Evolutionary conservation across 2,797 vertebrate species (phyloP).

Genomic region (Tolypeutes matacus): DNA sequence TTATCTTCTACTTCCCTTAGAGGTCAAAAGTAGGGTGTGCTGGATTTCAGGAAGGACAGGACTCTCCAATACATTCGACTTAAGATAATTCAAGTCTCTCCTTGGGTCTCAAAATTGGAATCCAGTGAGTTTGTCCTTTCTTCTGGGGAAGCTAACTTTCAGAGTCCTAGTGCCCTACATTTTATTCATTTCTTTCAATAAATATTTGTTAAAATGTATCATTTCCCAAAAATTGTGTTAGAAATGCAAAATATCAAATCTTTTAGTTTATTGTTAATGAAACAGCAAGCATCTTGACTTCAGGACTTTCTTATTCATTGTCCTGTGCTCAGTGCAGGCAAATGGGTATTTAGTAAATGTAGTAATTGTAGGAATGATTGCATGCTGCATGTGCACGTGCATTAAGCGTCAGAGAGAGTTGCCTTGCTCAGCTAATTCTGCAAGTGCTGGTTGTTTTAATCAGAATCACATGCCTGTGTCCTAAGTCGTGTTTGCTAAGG

Average conservation of each 20-base stretch:
- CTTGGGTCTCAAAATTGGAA: constrained; percentile 32
- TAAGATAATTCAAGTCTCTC: neutral
- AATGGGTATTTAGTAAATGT: neutral
- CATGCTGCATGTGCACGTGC: no score
- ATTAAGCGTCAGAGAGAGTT: neutral
- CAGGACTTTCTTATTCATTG: neutral
- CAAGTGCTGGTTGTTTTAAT: neutral
- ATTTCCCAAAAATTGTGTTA: neutral
- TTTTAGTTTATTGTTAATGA: neutral
- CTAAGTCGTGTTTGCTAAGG: neutral
- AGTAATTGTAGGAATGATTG: neutral
- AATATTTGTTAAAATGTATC: constrained; percentile 39
- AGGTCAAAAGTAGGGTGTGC: neutral
- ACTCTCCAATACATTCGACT: neutral
- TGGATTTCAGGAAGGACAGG: constrained; percentile 49
- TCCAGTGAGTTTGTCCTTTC: neutral
- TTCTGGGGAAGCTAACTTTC: constrained; percentile 5
- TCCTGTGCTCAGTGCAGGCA: neutral
- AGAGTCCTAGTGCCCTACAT: neutral
- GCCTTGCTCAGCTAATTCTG: neutral
- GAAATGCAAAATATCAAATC: neutral
- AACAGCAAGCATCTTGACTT: neutral
- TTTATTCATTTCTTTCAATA: constrained; percentile 37
- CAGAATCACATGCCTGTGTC: neutral
- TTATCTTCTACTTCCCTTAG: neutral